Evolutionary conservation across 1,140 invertebrate genomes (phyloP).

Genomic region (Drosophila fuyamai): DNA sequence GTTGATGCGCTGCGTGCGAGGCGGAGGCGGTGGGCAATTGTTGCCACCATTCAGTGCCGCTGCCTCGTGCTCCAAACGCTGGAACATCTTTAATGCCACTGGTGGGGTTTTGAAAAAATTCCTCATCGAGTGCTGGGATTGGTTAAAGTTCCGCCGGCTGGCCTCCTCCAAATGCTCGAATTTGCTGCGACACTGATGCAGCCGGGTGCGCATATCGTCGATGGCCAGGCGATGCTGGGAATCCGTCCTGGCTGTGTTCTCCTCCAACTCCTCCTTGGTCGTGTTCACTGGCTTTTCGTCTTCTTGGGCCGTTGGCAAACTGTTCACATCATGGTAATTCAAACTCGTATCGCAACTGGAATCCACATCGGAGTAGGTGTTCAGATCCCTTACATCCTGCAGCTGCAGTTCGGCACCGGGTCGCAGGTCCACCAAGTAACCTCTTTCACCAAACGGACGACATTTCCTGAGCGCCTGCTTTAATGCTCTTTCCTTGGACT

Average conservation of each 20-base stretch:
- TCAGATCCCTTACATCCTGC: slow-evolving; percentile 78
- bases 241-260: neutral
- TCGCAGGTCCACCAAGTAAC: slow-evolving; percentile 76
- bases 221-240: slow-evolving; percentile 44
- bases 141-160: slow-evolving; percentile 67
- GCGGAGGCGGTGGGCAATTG: slow-evolving; percentile 6
- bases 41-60: slow-evolving; percentile 35
- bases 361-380: slow-evolving; percentile 83
- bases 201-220: slow-evolving; percentile 72
- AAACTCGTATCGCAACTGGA: slow-evolving; percentile 83
- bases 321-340: slow-evolving; percentile 79
- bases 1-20: slow-evolving; percentile 74
- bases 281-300: neutral
- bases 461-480: slow-evolving; percentile 73
- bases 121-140: slow-evolving; percentile 75
- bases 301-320: neutral
- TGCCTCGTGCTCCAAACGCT: slow-evolving; percentile 71
- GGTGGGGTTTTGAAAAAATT: slow-evolving; percentile 81
- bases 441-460: slow-evolving; percentile 77
- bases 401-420: slow-evolving; percentile 71
- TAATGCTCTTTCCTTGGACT: slow-evolving; percentile 71
- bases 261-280: neutral
- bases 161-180: slow-evolving; percentile 78
- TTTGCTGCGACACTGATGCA: slow-evolving; percentile 76
- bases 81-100: slow-evolving; percentile 78